Evolutionary conservation across 2,113 vertebrate genomes (phyloP).

Genomic region (Bolborhynchus lineola): DNA sequence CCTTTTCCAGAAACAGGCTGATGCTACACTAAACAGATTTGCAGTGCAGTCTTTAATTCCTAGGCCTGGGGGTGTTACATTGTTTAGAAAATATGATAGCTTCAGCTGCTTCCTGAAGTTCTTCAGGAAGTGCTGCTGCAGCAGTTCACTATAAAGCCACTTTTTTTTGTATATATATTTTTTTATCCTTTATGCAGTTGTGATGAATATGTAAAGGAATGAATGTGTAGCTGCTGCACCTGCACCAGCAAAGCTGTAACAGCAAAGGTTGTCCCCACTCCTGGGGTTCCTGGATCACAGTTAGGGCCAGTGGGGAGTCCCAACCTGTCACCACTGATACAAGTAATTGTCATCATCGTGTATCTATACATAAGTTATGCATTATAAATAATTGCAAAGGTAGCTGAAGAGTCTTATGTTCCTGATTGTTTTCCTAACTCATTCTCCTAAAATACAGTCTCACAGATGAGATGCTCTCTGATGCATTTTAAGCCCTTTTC

Average conservation of each 20-base stretch:
- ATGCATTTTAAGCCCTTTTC: too few relatives aligned
- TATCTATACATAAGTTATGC: not conserved
- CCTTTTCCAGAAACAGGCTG: not conserved
- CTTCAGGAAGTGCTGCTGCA: not conserved
- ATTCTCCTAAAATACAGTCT: not conserved
- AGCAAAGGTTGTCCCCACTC: too few relatives aligned
- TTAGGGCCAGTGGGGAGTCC: not conserved
- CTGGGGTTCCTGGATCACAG: not conserved
- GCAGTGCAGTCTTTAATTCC: not conserved
- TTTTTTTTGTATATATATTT: not conserved
- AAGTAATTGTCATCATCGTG: too few relatives aligned
- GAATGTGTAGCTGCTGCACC: not conserved
- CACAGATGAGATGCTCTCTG: not conserved
- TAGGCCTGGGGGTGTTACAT: fast-evolving
- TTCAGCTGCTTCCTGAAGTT: not conserved
- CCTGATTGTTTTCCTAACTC: too few relatives aligned
- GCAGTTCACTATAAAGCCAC: not conserved
- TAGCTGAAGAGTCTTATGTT: not conserved
- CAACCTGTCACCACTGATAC: too few relatives aligned
- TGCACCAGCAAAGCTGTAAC: not conserved
- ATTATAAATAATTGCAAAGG: not conserved
- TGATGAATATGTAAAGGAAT: not conserved
- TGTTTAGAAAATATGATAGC: not conserved
- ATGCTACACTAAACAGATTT: not conserved
- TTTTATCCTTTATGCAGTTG: not conserved